These are phyloP conservation scores for Philhelius pedissequus DNA, from an alignment of 2,888 invertebrate species.

Conservation along the genomic window DNA sequence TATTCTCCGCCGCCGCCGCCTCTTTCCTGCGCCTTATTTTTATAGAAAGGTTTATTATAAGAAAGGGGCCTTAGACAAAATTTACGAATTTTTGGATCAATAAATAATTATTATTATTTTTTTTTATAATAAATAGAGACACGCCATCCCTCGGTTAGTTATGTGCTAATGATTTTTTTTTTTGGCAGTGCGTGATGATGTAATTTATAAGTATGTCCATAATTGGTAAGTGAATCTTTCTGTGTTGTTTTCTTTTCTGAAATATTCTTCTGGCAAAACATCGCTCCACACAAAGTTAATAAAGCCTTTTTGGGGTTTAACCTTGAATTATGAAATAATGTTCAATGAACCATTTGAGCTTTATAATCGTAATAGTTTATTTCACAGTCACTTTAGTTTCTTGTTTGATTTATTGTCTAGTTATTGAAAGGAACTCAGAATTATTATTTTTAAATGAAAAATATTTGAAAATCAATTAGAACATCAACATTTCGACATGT, in stretches of 20 bases:
- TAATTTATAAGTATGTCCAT: conserved; percentile 30
- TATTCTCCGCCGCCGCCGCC: background rate
- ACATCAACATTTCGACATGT: background rate
- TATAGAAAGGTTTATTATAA: conserved; percentile 4
- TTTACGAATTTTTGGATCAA: background rate
- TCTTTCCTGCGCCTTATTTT: too few relatives aligned
- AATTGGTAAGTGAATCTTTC: conserved; percentile 8
- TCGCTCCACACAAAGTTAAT: background rate
- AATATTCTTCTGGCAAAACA: background rate
- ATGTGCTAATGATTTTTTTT: conserved; percentile 21
- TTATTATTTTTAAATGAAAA: background rate
- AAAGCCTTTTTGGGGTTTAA: conserved; percentile 1
- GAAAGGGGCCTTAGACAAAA: background rate
- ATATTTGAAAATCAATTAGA: conserved; percentile 8
- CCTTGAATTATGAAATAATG: conserved; percentile 50
- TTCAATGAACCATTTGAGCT: conserved; percentile 41
- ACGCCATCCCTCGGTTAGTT: background rate
- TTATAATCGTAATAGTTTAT: background rate
- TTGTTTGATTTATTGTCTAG: background rate
- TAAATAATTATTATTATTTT: background rate
- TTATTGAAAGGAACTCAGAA: background rate
- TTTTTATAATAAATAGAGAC: background rate
- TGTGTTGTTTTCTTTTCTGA: background rate
- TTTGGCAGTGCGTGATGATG: conserved; percentile 48
- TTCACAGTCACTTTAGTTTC: background rate